Percentiles rank a stretch among this genome's conserved stretches.
Evolutionary conservation across 64 coral and sea anemone genomes (phyloP).

Genomic region (Stylophora pistillata): DNA sequence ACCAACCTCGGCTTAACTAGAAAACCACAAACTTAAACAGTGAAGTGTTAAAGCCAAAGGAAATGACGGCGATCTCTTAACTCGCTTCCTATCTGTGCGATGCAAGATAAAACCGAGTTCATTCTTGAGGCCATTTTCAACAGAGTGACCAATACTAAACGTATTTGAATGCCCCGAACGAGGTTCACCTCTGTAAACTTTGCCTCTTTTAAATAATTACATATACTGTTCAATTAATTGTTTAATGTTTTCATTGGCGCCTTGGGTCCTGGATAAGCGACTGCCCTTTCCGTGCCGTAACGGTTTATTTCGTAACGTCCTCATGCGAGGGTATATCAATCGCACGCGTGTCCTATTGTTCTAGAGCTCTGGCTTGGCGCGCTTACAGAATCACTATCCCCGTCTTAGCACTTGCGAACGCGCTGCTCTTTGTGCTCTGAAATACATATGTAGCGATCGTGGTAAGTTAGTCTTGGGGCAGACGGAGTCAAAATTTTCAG

Average conservation of each 20-base stretch:
- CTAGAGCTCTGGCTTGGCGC: neutral
- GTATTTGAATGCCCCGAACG: neutral
- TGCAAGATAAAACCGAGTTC: neutral
- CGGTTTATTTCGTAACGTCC: neutral
- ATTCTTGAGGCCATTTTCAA: neutral
- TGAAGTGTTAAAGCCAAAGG: neutral
- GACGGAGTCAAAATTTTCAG: neutral
- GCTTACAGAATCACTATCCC: neutral
- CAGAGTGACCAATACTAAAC: neutral
- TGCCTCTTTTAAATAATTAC: slow-evolving; percentile 3
- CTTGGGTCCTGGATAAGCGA: neutral
- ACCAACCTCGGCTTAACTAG: slow-evolving; percentile 1
- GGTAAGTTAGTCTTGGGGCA: neutral
- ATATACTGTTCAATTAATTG: neutral
- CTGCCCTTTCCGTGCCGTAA: neutral
- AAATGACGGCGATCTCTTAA: neutral
- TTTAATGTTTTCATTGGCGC: neutral
- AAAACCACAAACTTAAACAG: slow-evolving; percentile 14
- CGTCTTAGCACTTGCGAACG: neutral
- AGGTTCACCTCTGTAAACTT: neutral
- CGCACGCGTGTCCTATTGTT: neutral
- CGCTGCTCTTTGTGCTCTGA: neutral
- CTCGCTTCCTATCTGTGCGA: neutral
- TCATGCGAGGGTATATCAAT: neutral
- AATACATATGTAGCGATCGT: neutral